Conservation (phyloP, 1,140 invertebrate species). For the Pseudomyrmex pallidus region DNA sequence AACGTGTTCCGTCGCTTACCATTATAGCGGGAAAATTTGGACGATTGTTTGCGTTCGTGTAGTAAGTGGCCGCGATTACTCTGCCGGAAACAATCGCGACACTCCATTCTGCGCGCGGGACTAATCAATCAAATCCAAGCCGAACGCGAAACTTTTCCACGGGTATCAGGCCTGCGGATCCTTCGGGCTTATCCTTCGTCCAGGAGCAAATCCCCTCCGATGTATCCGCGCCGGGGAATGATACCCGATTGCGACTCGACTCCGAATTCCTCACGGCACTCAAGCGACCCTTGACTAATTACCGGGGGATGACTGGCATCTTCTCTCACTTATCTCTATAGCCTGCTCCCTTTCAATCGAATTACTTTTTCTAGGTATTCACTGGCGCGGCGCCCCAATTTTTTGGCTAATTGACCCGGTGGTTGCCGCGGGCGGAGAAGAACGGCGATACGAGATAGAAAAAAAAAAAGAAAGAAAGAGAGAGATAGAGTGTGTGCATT, state of each 20-base stretch:
- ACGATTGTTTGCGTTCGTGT: constrained; percentile 55
- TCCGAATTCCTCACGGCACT: constrained; percentile 71
- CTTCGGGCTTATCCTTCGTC: constrained; percentile 62
- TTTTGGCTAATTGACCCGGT: constrained; percentile 84
- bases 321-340: constrained; percentile 83
- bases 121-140: constrained; percentile 74
- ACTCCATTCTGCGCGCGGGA: constrained; percentile 60
- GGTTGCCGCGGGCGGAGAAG: constrained; percentile 42
- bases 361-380: constrained; percentile 83
- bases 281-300: constrained; percentile 84
- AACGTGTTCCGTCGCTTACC: neutral
- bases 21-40: constrained; percentile 46
- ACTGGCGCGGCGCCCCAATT: constrained; percentile 78
- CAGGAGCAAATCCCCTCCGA: constrained; percentile 50
- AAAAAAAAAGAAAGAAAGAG: neutral
- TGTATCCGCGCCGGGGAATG: constrained; percentile 42
- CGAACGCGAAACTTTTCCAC: constrained; percentile 66
- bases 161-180: constrained; percentile 65
- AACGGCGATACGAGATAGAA: constrained; percentile 46
- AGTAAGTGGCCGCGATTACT: constrained; percentile 45
- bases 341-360: constrained; percentile 80
- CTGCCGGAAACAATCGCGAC: constrained; percentile 71
- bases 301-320: constrained; percentile 83
- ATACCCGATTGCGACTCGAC: constrained; percentile 61
- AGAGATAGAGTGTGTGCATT: constrained; percentile 28